A percentile compares a stretch with the other conserved stretches of the same genome.
phyloP scores from a whole-genome alignment of 2,888 invertebrate genomes.

The Pasiphila rectangulata region DNA sequence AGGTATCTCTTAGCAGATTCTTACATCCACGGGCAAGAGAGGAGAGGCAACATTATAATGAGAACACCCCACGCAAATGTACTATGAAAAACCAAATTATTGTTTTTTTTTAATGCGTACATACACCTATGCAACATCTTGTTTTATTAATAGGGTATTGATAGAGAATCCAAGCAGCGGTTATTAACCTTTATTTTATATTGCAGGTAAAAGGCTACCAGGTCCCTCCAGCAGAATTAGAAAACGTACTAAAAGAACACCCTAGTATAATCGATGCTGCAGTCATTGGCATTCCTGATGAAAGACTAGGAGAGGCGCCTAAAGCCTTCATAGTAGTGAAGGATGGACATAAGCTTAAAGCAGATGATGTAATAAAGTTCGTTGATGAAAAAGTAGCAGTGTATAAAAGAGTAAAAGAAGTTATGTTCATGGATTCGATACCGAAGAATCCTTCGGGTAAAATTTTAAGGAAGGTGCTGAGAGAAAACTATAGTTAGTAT shows the following conservation, averaged over 20 bases:
- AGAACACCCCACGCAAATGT: no score
- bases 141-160: no score
- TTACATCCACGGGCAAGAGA: no score
- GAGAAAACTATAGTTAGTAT: slow-evolving; percentile 50
- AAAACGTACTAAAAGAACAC: slow-evolving; percentile 85
- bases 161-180: no score
- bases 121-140: no score
- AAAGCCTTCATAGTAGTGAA: slow-evolving; percentile 85
- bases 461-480: slow-evolving; percentile 83
- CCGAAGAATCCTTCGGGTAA: slow-evolving; percentile 89
- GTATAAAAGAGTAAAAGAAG: slow-evolving; percentile 86
- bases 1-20: no score
- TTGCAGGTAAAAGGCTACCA: slow-evolving; percentile 82
- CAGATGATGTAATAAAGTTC: slow-evolving; percentile 81
- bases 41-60: no score
- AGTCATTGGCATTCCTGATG: slow-evolving; percentile 88
- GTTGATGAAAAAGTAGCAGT: slow-evolving; percentile 84
- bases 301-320: slow-evolving; percentile 85
- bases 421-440: slow-evolving; percentile 83
- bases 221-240: slow-evolving; percentile 94
- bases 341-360: slow-evolving; percentile 58
- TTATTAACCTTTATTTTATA: background rate
- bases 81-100: no score
- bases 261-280: slow-evolving; percentile 89
- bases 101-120: no score